phyloP scores from a whole-genome alignment of 2,113 vertebrate species.

The Trochalopteron elliotii region DNA sequence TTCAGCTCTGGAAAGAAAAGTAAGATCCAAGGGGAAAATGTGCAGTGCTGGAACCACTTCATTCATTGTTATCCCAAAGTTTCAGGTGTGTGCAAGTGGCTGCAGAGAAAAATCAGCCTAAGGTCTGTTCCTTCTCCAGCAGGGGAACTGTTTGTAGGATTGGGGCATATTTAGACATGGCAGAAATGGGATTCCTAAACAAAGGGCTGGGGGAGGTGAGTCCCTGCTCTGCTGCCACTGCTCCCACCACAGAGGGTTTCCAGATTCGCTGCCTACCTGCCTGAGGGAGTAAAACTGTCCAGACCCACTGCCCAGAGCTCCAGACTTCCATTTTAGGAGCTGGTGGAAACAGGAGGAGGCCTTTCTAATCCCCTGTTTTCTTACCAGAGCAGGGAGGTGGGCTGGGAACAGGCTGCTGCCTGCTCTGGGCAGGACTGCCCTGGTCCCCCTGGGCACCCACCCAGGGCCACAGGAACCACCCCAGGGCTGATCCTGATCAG shows the following conservation, averaged over 20 bases:
- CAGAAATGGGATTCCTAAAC: constrained; percentile 50
- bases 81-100: not conserved
- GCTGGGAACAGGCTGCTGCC: not conserved
- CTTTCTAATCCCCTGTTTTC: not conserved
- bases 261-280: constrained; percentile 41
- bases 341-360: not conserved
- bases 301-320: not conserved
- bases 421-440: not conserved
- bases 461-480: rapidly evolving
- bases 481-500: rapidly evolving
- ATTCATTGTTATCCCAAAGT: not conserved
- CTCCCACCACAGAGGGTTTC: constrained; percentile 41
- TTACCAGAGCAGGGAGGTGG: rapidly evolving
- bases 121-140: constrained; percentile 37
- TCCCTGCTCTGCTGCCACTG: not conserved
- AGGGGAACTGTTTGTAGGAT: constrained; percentile 32
- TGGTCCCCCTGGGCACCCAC: rapidly evolving
- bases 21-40: not conserved
- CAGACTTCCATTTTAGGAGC: constrained; percentile 56
- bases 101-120: not conserved
- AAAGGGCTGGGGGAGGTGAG: not conserved
- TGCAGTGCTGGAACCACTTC: rapidly evolving
- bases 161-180: constrained; percentile 33
- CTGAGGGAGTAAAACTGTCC: constrained; percentile 45
- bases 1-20: not conserved